Conservation (phyloP, 2,888 invertebrate genomes). For the Cryptophagus acutangulus region DNA sequence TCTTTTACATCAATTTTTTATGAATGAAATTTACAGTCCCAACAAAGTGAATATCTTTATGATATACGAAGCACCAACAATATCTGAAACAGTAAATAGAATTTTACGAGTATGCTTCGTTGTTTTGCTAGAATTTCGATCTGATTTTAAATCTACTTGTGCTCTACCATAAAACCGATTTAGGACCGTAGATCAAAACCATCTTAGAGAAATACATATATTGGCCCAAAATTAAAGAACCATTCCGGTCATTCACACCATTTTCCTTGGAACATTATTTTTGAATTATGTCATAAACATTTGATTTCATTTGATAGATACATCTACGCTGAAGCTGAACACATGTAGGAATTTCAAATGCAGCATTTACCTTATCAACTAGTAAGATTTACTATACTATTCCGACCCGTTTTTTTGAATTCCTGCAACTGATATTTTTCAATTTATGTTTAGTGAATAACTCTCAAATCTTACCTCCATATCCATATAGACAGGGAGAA, state of each 20-base stretch:
- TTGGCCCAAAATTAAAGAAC: constrained; percentile 37
- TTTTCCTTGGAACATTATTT: too few species aligned
- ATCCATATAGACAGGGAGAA: constrained; percentile 19
- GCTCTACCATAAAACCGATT: constrained; percentile 33
- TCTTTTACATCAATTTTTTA: too few species aligned
- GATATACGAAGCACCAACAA: constrained; percentile 29
- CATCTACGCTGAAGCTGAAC: too few species aligned
- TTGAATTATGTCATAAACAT: too few species aligned
- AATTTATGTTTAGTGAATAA: constrained; percentile 1
- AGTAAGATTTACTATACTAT: too few species aligned
- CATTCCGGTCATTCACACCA: constrained; percentile 32
- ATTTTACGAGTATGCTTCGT: constrained; percentile 32
- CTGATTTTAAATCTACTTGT: constrained; percentile 32
- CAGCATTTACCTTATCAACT: too few species aligned
- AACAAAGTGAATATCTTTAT: constrained; percentile 31
- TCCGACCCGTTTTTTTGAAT: not conserved
- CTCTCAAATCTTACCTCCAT: too few species aligned
- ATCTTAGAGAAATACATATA: too few species aligned
- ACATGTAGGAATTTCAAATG: too few species aligned
- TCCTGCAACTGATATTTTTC: constrained; percentile 1
- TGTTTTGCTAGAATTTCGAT: too few species aligned
- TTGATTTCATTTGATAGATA: too few species aligned
- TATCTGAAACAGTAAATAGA: constrained; percentile 30
- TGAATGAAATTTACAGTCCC: constrained; percentile 24
- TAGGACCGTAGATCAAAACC: constrained; percentile 32